Conservation (phyloP, 2,113 vertebrate species). For the Epinephelus lanceolatus region DNA sequence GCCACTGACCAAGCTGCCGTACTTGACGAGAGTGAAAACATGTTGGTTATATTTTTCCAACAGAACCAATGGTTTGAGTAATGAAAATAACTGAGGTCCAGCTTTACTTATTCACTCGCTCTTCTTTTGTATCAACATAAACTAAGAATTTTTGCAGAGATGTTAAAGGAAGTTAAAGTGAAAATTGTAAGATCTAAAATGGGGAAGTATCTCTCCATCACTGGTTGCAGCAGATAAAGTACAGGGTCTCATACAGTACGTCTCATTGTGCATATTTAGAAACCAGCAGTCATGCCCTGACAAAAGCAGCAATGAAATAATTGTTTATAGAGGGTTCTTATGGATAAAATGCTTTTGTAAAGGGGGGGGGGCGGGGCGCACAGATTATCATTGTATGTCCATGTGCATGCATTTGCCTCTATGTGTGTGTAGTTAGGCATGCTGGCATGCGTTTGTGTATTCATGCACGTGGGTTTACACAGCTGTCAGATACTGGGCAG, state of each 20-base stretch:
- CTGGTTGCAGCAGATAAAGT: constrained; percentile 18
- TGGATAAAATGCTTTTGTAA: constrained; percentile 36
- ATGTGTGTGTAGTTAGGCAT: constrained; percentile 47
- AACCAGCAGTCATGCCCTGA: constrained; percentile 23
- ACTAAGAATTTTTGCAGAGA: not conserved
- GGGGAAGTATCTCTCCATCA: not conserved
- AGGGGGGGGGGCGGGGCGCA: not conserved
- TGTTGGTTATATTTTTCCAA: no score
- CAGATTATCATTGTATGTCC: not conserved
- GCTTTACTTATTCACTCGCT: no score
- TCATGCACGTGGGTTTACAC: constrained; percentile 55
- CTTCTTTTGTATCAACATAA: no score
- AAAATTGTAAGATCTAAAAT: not conserved
- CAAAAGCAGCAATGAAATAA: constrained; percentile 22
- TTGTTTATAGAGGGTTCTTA: constrained; percentile 39
- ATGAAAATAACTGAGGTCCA: no score
- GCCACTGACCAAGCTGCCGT: no score
- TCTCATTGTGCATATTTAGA: constrained; percentile 21
- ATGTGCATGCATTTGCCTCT: constrained; percentile 19
- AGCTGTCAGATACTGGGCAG: constrained; percentile 53
- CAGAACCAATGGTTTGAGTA: no score
- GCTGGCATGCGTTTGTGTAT: constrained; percentile 36
- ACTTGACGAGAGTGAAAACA: no score
- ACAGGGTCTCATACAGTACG: not conserved
- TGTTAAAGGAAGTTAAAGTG: not conserved